Percentiles rank a stretch among this genome's conserved stretches.
Conservation (phyloP, 2,797 vertebrate species). For the Halcyon badia region DNA sequence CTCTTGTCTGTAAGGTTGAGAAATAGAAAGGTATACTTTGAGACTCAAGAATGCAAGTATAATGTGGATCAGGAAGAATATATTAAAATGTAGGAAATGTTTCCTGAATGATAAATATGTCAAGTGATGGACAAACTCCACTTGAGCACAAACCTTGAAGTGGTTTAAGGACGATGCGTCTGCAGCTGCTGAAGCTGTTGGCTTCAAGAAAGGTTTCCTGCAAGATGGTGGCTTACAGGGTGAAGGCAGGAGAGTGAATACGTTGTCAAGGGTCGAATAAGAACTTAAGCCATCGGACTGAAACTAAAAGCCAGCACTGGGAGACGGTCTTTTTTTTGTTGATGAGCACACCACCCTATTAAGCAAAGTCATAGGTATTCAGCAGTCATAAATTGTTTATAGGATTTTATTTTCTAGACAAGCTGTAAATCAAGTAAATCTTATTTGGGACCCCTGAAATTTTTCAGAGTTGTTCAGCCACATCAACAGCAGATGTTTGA, state of each 20-base stretch:
- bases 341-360: background rate
- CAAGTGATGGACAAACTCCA: background rate
- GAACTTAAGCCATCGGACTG: background rate
- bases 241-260: background rate
- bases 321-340: background rate
- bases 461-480: constrained; percentile 87
- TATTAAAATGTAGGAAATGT: background rate
- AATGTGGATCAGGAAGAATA: background rate
- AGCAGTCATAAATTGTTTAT: background rate
- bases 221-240: background rate
- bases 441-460: constrained; percentile 57
- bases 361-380: background rate
- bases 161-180: background rate
- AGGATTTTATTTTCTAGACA: constrained; percentile 26
- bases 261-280: background rate
- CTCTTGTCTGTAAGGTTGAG: background rate
- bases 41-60: background rate
- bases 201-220: background rate
- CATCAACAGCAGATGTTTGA: constrained; percentile 83
- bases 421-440: background rate
- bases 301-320: background rate
- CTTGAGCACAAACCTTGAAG: background rate
- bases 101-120: background rate
- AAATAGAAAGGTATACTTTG: background rate
- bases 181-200: background rate